Conservation (phyloP, 2,888 invertebrate species). For the Chymomyza amoena region DNA sequence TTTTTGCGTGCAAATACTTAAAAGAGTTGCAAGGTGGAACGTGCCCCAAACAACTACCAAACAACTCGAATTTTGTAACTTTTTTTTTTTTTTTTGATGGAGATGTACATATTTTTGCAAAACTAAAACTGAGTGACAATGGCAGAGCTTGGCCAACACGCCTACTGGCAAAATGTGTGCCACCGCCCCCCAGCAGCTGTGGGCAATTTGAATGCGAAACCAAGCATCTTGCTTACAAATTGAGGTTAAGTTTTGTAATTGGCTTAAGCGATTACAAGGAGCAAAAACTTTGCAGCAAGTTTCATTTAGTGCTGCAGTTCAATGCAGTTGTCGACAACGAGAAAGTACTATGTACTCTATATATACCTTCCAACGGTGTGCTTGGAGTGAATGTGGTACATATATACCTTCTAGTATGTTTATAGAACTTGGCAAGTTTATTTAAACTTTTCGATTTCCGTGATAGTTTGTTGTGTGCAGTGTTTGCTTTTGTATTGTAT, state of each 20-base stretch:
- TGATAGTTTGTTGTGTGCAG: not conserved
- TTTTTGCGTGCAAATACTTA: constrained; percentile 22
- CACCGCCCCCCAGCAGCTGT: not conserved
- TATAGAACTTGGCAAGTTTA: constrained; percentile 25
- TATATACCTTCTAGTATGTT: not conserved
- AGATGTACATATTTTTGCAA: too few species aligned
- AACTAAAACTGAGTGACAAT: not conserved
- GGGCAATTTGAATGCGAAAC: constrained; percentile 5
- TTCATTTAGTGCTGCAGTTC: constrained; percentile 6
- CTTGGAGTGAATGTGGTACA: not conserved
- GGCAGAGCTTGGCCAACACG: not conserved
- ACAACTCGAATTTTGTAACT: constrained; percentile 1
- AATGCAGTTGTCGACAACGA: not conserved
- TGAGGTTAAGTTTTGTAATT: constrained; percentile 68
- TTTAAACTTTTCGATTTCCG: constrained; percentile 22
- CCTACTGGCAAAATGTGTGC: too few species aligned
- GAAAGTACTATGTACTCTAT: too few species aligned
- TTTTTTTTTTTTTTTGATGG: constrained; percentile 1
- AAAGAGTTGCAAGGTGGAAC: constrained; percentile 13
- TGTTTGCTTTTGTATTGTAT: not conserved
- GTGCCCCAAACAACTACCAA: not conserved
- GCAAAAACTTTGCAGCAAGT: constrained; percentile 38
- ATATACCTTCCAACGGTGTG: too few species aligned
- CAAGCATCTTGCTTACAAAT: constrained; percentile 30
- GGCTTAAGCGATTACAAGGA: constrained; percentile 59